Percentiles rank a stretch among this genome's conserved stretches.
Conservation (phyloP, 53 echinoderm and acorn worm species). For the Apostichopus leukothele region DNA sequence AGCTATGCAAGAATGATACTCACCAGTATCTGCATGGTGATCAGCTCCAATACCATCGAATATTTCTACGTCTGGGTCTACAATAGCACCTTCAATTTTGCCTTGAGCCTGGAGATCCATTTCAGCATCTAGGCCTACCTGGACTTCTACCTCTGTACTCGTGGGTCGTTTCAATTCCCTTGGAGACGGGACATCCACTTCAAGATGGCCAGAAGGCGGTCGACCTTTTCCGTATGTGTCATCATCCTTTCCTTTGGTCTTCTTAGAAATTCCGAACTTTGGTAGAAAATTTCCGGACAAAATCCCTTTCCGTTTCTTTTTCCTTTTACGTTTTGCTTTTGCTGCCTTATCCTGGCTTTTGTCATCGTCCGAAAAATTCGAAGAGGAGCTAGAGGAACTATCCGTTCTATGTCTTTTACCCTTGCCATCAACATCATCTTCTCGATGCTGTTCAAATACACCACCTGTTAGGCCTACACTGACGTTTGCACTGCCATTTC, state of each 20-base stretch:
- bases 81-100: background rate
- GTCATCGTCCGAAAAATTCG: constrained; percentile 11
- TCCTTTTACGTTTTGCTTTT: constrained; percentile 22
- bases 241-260: background rate
- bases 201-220: background rate
- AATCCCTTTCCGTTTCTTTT: constrained; percentile 37
- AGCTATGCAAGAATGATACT: background rate
- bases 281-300: constrained; percentile 20
- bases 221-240: background rate
- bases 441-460: no score
- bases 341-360: background rate
- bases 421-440: background rate
- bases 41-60: constrained; percentile 32
- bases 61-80: constrained; percentile 4
- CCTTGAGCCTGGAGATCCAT: background rate
- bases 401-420: background rate
- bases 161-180: background rate
- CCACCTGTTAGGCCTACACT: constrained; percentile 9
- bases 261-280: constrained; percentile 29
- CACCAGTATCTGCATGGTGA: background rate
- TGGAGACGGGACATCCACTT: background rate
- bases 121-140: background rate
- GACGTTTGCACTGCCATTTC: background rate
- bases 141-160: constrained; percentile 23
- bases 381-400: constrained; percentile 27